Evolutionary conservation across 1,140 invertebrate genomes (phyloP), one percentile per base, ranked within the genome.

Genomic region (Orchesella cincta): DNA sequence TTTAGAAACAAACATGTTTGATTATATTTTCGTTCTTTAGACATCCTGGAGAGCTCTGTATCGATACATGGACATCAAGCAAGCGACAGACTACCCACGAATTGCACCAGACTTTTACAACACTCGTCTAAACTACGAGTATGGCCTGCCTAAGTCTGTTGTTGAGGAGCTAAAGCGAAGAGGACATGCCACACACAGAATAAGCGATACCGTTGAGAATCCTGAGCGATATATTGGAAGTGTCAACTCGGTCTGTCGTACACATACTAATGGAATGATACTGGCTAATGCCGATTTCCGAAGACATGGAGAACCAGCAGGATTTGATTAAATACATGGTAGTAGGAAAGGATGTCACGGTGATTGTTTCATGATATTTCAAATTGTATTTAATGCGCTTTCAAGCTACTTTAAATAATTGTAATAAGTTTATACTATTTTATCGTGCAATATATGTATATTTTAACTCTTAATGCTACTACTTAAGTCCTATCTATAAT

Each of bases 201-300:
- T 79, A 1, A 67, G 31, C 31, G 54, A 75, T 16, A 34, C 29
- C 1, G 74, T 62, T 18, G 51, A 28, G 8, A 23, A 26, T 29
- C n/a, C 35, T 5, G 67, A 26, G 2, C 70, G 16, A 0, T 46
- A 52, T 34, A 76, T 82, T 28, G 87, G 85, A 18, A 80, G 88
- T 70, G 78, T 83, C 64, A 78, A 80, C 39, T 75, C 81, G 18
- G 72, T 88, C 89, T 70, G 76, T 77, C 62, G 86, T 85, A 23
- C 86, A 84, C 31, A 89, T 88, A 78, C 76, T 85, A 34, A 87
- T 86, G 73, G 46, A 52, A 14, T 82, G 87, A 78, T 88, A 77
- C 5, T 84, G 1, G 82, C 82, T 0, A 83, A 83, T 74, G 80
- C 83, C 0, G 83, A 84, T 64, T 81, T 76, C 75, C 79, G 83